These are phyloP conservation scores for Lomographa bimaculata DNA, from an alignment of 2,888 invertebrate species.

Conservation along the genomic window DNA sequence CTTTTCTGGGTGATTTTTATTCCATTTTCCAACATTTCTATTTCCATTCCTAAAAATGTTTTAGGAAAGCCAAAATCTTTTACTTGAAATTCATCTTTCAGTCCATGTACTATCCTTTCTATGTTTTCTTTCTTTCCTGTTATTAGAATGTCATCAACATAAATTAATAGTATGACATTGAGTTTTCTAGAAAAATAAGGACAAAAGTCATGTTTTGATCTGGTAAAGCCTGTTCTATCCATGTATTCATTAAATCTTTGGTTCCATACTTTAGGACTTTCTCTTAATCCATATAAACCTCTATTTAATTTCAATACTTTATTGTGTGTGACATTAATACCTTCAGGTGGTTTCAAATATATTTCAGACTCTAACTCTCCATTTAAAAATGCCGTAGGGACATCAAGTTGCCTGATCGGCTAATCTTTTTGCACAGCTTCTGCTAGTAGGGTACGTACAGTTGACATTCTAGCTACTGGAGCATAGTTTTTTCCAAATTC, in stretches of 20 bases:
- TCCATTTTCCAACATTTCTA: not conserved
- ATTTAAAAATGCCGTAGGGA: slow-evolving; percentile 14
- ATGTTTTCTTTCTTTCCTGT: not conserved
- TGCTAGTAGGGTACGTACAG: slow-evolving; percentile 12
- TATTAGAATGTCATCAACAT: slow-evolving; percentile 1
- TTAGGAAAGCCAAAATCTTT: slow-evolving; percentile 1
- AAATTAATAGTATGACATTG: not conserved
- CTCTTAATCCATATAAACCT: slow-evolving; percentile 20
- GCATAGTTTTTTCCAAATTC: slow-evolving; percentile 2
- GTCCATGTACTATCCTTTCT: not conserved
- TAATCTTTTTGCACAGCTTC: slow-evolving; percentile 18
- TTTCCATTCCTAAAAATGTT: slow-evolving; percentile 5
- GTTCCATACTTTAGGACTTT: slow-evolving; percentile 5
- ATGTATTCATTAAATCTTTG: slow-evolving; percentile 6
- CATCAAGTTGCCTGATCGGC: slow-evolving; percentile 12
- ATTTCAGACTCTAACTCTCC: slow-evolving; percentile 2
- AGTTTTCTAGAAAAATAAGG: not conserved
- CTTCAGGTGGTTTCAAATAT: slow-evolving; percentile 5
- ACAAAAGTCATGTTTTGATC: slow-evolving; percentile 1
- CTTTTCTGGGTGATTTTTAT: slow-evolving; percentile 1
- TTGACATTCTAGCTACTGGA: slow-evolving; percentile 12
- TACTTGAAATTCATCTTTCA: not conserved
- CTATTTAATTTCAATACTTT: slow-evolving; percentile 5
- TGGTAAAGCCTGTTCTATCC: not conserved
- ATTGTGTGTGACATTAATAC: not conserved